Evolutionary conservation across 2,797 vertebrate species (phyloP).

Genomic region (Sebastes nivosus): DNA sequence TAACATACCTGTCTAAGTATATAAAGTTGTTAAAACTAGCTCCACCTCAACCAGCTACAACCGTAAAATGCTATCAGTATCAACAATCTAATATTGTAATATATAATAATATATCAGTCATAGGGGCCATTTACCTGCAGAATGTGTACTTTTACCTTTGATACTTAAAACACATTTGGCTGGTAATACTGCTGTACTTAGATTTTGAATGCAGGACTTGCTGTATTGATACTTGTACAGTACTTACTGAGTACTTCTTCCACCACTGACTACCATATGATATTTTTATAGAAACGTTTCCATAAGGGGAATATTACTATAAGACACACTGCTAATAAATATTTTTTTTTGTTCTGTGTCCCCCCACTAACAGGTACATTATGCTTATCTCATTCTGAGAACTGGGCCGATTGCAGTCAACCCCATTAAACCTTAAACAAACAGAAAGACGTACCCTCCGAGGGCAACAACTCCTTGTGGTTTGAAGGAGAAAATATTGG

Average conservation of each 20-base stretch:
- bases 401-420: constrained; percentile 12
- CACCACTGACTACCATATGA: background rate
- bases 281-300: background rate
- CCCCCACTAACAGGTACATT: constrained; percentile 12
- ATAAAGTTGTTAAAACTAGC: background rate
- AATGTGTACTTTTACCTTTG: background rate
- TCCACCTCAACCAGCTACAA: background rate
- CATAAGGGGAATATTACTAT: background rate
- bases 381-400: constrained; percentile 14
- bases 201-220: background rate
- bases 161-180: background rate
- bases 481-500: constrained; percentile 54
- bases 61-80: background rate
- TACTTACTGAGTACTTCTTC: background rate
- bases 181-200: background rate
- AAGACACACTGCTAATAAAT: background rate
- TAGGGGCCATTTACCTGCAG: background rate
- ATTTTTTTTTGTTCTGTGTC: background rate
- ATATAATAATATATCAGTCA: background rate
- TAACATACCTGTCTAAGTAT: background rate
- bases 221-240: background rate
- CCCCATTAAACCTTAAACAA: constrained; percentile 56
- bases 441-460: constrained; percentile 45
- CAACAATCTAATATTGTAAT: background rate
- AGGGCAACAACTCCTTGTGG: constrained; percentile 40